Evolutionary conservation across 2,797 vertebrate species (phyloP), one percentile per base, ranked within the genome.

Genomic region (Thaleichthys pacificus): DNA sequence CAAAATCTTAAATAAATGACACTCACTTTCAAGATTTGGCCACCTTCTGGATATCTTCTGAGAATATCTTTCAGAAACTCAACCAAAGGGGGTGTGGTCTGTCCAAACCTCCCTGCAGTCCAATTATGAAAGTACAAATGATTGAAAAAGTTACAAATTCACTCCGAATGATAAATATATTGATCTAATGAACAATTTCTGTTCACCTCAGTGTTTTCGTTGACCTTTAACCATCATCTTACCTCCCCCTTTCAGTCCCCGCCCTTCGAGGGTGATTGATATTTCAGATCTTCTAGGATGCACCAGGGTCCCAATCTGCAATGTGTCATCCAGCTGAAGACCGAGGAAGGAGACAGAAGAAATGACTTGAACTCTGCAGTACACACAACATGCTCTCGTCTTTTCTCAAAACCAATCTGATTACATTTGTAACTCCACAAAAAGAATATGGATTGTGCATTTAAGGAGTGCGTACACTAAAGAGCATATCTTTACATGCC

Each of bases 21-120:
- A 68, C 88, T 85, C 93, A 99, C 98, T 95, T 99, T 99, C 73
- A 99, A 90, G 89, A 99, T 99, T 80, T 99, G 98, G 81, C 98
- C 98, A 87, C 98, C 98, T 88, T 99, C 98, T 57, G 98, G 98
- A 66, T 99, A 99, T 85, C 98, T 92, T 88, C 96, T 93, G 75
- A 99, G 91, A 88, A 99, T 99, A 82, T 99, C 98, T 88, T 99
- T 99, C 77, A 99, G 90, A 89, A 99, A 99, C 82, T 99, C 97
- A 47, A 99, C 98, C 74, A 99, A 94, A 0, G 98, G 98, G 28
- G 98, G 98, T 2, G 97, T 99, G 15, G 97, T 98, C 85, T 99
- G 98, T 73, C 98, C 98, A 92, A 99, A 99, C 84, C 96, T 95
- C 86, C 98, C 98, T 99, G 89, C 75, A 88, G 86, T 83, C 14